phyloP scores from a whole-genome alignment of 2,113 vertebrate genomes.

The Naja naja region DNA sequence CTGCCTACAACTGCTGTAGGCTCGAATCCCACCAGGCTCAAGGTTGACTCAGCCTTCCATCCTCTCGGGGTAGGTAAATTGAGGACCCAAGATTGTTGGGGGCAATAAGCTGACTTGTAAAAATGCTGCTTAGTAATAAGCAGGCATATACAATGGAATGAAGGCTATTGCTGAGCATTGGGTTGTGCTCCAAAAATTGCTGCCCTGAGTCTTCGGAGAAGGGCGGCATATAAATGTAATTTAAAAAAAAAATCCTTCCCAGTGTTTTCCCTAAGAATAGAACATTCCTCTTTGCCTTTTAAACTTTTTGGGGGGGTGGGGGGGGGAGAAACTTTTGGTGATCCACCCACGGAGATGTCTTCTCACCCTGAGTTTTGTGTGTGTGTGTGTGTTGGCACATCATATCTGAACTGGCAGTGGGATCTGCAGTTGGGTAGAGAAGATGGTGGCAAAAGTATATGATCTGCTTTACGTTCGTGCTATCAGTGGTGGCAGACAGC shows the following conservation, averaged over 20 bases:
- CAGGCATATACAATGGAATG: no score
- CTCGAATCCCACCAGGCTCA: no score
- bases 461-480: constrained; percentile 53
- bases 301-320: background rate
- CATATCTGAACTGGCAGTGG: background rate
- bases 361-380: background rate
- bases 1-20: no score
- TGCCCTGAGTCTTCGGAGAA: no score
- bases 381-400: background rate
- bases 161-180: no score
- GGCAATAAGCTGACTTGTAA: no score
- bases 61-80: no score
- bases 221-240: no score
- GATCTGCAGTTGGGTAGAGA: background rate
- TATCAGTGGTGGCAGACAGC: constrained; percentile 54
- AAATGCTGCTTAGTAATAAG: no score
- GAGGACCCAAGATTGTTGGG: no score
- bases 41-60: no score
- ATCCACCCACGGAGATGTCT: background rate
- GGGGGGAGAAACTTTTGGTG: background rate
- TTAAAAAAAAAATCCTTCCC: background rate
- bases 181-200: no score
- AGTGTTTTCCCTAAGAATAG: background rate
- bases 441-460: background rate
- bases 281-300: background rate